Base-by-base conservation (phyloP, 2,113 vertebrate genomes). In the Ochotona curzoniae region DNA sequence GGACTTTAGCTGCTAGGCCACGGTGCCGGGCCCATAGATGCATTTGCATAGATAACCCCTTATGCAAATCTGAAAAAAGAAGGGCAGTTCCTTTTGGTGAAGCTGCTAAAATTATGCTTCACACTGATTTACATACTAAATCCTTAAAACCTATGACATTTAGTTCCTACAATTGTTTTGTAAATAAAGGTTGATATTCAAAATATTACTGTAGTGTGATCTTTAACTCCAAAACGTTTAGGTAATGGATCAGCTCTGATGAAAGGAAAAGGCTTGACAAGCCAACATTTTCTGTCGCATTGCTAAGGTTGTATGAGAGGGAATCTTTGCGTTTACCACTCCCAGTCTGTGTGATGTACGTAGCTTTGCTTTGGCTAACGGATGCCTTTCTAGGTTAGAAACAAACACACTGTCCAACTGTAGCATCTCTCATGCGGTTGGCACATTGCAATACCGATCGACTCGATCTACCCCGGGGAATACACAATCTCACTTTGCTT, bases 141-240 rank as follows among this genome's bases (percentile, higher is more conserved):
- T 69, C 35, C 26, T 76, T 88, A 57, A 95, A 57, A 92, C 57
- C 60, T 63, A 79, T 84, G 47, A 63, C 63, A 84, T 74, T 89
- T 32, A 83, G 20, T 84, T 57, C 38, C 47, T 61, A 81, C 67
- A 94, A 78, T 88, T 85, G 93, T 87, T 93, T 95, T 60, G 61
- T 44, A 47, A 69, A 79, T 91, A 75, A 87, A 84, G 93, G 51
- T 51, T 90, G 28, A 38, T 26, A 83, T 61, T 63, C 69, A 67
- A 83, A 78, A 69, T 69, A 54, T 35, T 64, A n/a, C 21, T 4
- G 0, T 93, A 63, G 38, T 87, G 18, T 91, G 54, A 87, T 51
- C 69, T 92, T 79, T 51, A 60, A 78, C 23, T 49, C 18, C 28
- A 44, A 89, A 76, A 67, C 8, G 25, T n/a, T 70, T 89, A 90